These are phyloP conservation scores for Tenebrosternarchus preto DNA, from an alignment of 2,113 vertebrate species.

Conservation along the genomic window DNA sequence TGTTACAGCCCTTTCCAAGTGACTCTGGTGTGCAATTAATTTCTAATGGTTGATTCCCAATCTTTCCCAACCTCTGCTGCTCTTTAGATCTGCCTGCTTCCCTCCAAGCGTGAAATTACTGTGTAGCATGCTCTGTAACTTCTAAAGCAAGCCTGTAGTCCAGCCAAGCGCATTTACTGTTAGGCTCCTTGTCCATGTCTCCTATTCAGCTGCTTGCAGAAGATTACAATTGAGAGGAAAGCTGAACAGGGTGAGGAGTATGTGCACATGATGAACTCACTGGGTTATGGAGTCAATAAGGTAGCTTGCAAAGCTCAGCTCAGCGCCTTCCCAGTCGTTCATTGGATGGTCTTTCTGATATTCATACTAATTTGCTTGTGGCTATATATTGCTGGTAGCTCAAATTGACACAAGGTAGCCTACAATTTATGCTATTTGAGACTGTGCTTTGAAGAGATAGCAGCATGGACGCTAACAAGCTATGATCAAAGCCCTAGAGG, in stretches of 20 bases:
- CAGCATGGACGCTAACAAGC: constrained; percentile 48
- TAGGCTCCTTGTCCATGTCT: constrained; percentile 16
- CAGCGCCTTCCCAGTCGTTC: constrained; percentile 7
- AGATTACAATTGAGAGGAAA: constrained; percentile 30
- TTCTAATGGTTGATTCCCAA: constrained; percentile 29
- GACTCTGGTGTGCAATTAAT: constrained; percentile 46
- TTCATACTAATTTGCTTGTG: constrained; percentile 37
- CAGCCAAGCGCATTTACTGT: constrained; percentile 56
- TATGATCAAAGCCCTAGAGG: constrained; percentile 52
- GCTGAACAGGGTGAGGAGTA: not conserved
- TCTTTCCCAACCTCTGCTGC: constrained; percentile 40
- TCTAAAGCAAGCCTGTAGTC: constrained; percentile 45
- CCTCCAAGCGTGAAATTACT: constrained; percentile 61
- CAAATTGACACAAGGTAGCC: constrained; percentile 40
- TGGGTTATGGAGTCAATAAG: not conserved
- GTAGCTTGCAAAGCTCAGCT: constrained; percentile 5
- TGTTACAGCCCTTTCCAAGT: not conserved
- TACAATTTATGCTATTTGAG: constrained; percentile 40
- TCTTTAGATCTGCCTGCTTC: constrained; percentile 43
- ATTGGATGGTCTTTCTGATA: constrained; percentile 27
- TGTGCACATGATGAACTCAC: constrained; percentile 16
- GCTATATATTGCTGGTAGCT: constrained; percentile 22
- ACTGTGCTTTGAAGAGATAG: constrained; percentile 42
- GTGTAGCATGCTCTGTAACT: constrained; percentile 54
- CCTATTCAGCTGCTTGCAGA: constrained; percentile 12